Base-by-base conservation (phyloP, 1,140 invertebrate species). In the Olivierus martensii region DNA sequence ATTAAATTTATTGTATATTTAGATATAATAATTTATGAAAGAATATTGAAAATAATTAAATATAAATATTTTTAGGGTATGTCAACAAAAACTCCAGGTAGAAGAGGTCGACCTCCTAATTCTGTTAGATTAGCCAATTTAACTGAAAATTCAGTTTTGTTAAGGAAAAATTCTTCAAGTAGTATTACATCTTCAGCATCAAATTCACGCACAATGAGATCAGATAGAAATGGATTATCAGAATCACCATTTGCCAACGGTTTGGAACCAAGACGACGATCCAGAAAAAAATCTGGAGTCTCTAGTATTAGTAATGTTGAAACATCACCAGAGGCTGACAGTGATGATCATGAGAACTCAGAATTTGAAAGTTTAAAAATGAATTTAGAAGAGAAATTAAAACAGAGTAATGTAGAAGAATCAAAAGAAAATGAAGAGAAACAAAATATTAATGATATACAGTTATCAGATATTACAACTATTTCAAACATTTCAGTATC, bases 161-260 rank as follows among this genome's bases (percentile, higher is more conserved):
- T n/a, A 12, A 37, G 54, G 9, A 59, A 56, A 19, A 57, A 49
- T 43, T 55, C 56, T 15, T 41, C 38, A 28, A 44, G 43, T 22
- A 39, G 46, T 3, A 52, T 41, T 15, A 39, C 46, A 15, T 50
- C 28, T 35, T 19, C 44, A 6, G 4, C 10, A 37, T 37, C 56
- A 15, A 14, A 45, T 9, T 49, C 59, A 18, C 49, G 59, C 4
- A 28, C 47, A 9, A 61, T 57, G 2, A 53, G 59, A 10, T 59
- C 57, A 11, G 59, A 61, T 12, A 53, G 49, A 17, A 56, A 49
- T 17, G 42, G 48, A 19, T 22, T 57, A n/a, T 18, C 21, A 12
- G 21, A 47, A 46, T 47, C 55, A 34, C 58, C 55, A 19, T 43
- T 55, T 39, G 49, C 50, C 9, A 38, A 56, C 39, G 57, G 56